Base-by-base conservation (phyloP, 2,888 invertebrate genomes). In the Neoscelio sp. region DNA sequence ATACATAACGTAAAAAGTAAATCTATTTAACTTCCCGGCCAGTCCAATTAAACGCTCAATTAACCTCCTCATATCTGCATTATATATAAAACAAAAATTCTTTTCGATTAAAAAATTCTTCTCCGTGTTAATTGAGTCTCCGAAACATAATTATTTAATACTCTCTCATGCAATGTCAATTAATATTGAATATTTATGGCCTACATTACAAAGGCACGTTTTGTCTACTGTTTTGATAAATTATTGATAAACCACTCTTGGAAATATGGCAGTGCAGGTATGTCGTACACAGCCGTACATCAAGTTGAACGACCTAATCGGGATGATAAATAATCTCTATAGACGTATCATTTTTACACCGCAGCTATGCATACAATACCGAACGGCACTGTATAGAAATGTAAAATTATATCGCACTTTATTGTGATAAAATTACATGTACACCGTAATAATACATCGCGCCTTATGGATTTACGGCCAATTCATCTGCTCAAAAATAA, bases 291-390 rank as follows among this genome's bases (percentile, higher is more conserved):
- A 13, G 10, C 12, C 26, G 7, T 33, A 12, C 30, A 42, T 12
- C 56, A 44, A 60, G 60, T 60, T 60, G 60, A 64, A 64, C 48
- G 48, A 64, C 64, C 64, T 48, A 64, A 60, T 30, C 17, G 38
- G 20, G 12, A 10, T 48, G 38, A 48, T 64, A 64, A 64, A 48
- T 48, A 48, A 64, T 64, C 38, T 30, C 20, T 33, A 62, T 44
- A 48, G 26, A 46, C 33, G 23, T 60, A 38, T 64, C 26, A 23
- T 44, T 64, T 60, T 26, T 13, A 33, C n/a, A 13, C 17, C 38
- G 38, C 4, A 48, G 35, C 4, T n/a, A 23, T 4, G 6, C 23
- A 23, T 23, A 23, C 23, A 23, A 23, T 3, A 23, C 4, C 3
- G 23, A 23, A 23, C 23, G 6, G 23, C 13, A 28, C 26, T 15